Conservation (phyloP, 2,113 vertebrate species). For the Silurus meridionalis region DNA sequence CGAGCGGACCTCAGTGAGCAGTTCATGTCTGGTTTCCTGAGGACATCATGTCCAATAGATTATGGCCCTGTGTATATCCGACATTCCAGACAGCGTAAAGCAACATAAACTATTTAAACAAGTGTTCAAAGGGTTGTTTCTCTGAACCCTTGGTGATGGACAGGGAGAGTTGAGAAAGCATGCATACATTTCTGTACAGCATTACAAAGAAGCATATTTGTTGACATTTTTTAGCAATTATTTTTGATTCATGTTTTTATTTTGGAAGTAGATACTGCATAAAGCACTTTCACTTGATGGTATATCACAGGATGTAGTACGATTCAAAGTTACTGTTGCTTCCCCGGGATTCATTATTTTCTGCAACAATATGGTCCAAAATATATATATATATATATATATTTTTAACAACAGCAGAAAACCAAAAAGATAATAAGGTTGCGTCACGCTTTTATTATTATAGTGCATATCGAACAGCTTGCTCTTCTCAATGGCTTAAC, state of each 20-base stretch:
- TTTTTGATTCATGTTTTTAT: too few relatives aligned
- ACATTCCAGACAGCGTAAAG: conserved; percentile 20
- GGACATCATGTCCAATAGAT: not conserved
- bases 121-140: not conserved
- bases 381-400: too few relatives aligned
- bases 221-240: too few relatives aligned
- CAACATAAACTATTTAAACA: conserved; percentile 29
- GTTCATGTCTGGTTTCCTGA: not conserved
- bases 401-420: too few relatives aligned
- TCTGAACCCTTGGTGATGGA: conserved; percentile 31
- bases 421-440: not conserved
- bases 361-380: too few relatives aligned
- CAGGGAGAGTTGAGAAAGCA: conserved; percentile 18
- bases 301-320: too few relatives aligned
- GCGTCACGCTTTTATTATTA: not conserved
- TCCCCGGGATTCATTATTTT: too few relatives aligned
- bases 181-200: not conserved
- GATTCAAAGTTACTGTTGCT: too few relatives aligned
- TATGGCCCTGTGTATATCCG: conserved; percentile 36
- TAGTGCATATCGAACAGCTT: not conserved
- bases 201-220: not conserved
- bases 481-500: not conserved
- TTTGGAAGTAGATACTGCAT: too few relatives aligned
- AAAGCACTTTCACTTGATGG: too few relatives aligned
- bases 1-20: not conserved